Evolutionary conservation across 2,797 vertebrate genomes (phyloP), one percentile per base, ranked within the genome.

Genomic region (Todus mexicanus): DNA sequence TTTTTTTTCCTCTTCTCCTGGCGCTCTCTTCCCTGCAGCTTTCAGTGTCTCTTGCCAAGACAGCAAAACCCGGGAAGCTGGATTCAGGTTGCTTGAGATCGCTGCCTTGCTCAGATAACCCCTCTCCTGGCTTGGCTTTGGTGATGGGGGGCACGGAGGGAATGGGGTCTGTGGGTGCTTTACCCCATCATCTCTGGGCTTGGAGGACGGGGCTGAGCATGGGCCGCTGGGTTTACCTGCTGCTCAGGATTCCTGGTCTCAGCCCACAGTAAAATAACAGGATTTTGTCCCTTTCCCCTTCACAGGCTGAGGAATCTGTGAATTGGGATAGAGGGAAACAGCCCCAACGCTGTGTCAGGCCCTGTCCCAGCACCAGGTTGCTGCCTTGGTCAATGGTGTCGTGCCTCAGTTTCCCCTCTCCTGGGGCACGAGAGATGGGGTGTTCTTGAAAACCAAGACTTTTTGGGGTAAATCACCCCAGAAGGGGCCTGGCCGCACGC

Each of bases 221-320:
- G 45, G 11, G 10, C 11, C 0, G 0, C 17, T 65, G 63, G 12
- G 31, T 51, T 51, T 7, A n/a, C n/a, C n/a, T n/a, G n/a, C n/a
- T n/a, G 38, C 4, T n/a, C 19, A 15, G 15, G 35, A 37, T 72
- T 64, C 25, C 50, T 68, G 5, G n/a, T 56, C 50, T n/a, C 45
- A 72, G 11, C 20, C 48, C 20, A 3, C 23, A 3, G 9, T 57
- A 31, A n/a, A 72, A 59, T 48, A n/a, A 21, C 0, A 2, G 48
- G 19, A 26, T 76, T 1, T 5, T 50, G 37, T 51, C 38, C 65
- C 22, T 13, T 25, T 85, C 19, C 26, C 66, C 17, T 10, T 7
- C 0, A 1, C 35, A 31, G n/a, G 38, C 27, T n/a, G 8, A 56
- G 40, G 12, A 51, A 18, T 48, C 18, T 35, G n/a, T 4, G 5